A percentile compares a stretch with the other conserved stretches of the same genome.
Conservation (phyloP, 1,140 invertebrate species). For the Wiebesia pumilae region DNA sequence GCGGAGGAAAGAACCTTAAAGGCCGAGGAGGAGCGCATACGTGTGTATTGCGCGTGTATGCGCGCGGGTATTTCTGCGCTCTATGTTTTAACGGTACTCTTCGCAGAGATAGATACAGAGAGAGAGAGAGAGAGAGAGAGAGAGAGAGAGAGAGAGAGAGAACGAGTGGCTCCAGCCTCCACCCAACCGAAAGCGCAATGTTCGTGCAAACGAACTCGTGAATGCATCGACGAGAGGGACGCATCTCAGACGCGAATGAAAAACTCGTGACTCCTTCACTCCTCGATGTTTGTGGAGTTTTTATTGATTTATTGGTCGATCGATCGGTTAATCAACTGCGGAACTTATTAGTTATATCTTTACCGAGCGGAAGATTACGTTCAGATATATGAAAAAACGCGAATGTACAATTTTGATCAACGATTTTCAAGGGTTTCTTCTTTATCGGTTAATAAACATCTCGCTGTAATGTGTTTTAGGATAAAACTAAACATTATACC, state of each 20-base stretch:
- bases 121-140: neutral
- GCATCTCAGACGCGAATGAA: neutral
- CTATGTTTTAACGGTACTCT: conserved; percentile 43
- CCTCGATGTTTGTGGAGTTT: neutral
- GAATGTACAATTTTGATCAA: too few species aligned
- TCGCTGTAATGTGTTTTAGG: too few species aligned
- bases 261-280: neutral
- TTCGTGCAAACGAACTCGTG: neutral
- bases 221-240: neutral
- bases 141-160: conserved; percentile 2
- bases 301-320: neutral
- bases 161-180: conserved; percentile 37
- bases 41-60: neutral
- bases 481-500: too few species aligned
- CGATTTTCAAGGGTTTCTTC: too few species aligned
- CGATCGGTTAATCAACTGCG: too few species aligned
- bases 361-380: too few species aligned
- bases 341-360: too few species aligned
- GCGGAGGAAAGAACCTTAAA: conserved; percentile 18
- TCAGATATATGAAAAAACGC: too few species aligned
- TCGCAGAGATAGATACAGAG: conserved; percentile 4
- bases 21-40: neutral
- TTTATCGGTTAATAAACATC: too few species aligned
- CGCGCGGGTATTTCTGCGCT: conserved; percentile 10
- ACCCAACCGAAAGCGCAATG: conserved; percentile 38